Evolutionary conservation across 2,888 invertebrate genomes (phyloP).

Genomic region (Agapostemon virescens): DNA sequence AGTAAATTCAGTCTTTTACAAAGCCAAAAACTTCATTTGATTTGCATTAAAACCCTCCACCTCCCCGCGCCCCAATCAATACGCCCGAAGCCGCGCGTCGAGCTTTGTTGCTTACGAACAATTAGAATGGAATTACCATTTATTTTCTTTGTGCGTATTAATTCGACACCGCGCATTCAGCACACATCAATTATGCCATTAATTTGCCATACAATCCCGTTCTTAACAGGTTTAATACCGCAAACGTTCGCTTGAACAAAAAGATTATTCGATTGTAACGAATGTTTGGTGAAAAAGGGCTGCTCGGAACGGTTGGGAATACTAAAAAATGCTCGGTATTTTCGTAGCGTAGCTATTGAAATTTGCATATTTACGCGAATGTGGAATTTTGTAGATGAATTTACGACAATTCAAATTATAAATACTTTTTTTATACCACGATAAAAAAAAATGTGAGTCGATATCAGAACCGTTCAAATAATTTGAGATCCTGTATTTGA

Average conservation of each 20-base stretch:
- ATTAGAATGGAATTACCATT: conserved; percentile 20
- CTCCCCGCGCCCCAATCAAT: background rate
- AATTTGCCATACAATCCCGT: background rate
- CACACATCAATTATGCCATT: background rate
- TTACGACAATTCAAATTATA: background rate
- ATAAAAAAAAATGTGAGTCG: background rate
- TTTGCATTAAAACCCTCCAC: conserved; percentile 37
- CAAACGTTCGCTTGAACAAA: background rate
- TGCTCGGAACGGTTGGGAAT: background rate
- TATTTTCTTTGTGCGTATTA: conserved; percentile 10
- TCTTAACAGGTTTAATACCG: background rate
- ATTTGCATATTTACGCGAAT: background rate
- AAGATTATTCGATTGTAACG: conserved; percentile 2
- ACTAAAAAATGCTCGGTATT: background rate
- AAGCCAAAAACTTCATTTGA: conserved; percentile 39
- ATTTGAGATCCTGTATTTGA: no score
- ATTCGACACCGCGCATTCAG: background rate
- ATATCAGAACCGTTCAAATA: no score
- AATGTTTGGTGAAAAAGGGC: background rate
- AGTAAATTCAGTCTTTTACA: conserved; percentile 36
- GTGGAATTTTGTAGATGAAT: background rate
- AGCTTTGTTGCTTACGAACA: conserved; percentile 18
- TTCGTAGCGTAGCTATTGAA: background rate
- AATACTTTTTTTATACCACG: background rate
- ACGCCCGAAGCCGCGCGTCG: background rate